These are phyloP conservation scores for Bubalus kerabau DNA, from an alignment of 2,113 vertebrate species.

Conservation along the genomic window DNA sequence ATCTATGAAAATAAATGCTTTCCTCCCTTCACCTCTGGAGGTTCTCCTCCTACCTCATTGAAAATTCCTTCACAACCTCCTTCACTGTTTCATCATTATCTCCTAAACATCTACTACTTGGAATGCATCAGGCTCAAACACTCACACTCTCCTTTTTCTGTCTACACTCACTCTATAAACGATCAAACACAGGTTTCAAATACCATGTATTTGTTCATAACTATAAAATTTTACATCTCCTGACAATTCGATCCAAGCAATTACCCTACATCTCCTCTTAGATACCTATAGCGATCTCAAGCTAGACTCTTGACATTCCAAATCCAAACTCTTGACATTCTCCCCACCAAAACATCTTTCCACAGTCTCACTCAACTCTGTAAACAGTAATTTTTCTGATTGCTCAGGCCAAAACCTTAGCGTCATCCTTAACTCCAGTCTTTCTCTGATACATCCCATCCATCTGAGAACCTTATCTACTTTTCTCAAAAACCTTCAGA, in stretches of 20 bases:
- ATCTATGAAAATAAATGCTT: not conserved
- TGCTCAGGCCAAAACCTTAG: not conserved
- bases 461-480: not conserved
- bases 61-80: not conserved
- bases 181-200: not conserved
- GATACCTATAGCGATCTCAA: not conserved
- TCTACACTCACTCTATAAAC: not conserved
- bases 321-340: not conserved
- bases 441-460: not conserved
- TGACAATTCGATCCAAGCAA: not conserved
- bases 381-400: not conserved
- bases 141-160: not conserved
- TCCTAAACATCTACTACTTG: not conserved
- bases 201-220: not conserved
- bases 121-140: not conserved
- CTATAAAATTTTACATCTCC: not conserved
- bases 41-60: not conserved
- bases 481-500: not conserved
- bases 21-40: not conserved
- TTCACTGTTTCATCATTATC: not conserved
- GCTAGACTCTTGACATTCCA: not conserved
- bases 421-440: not conserved
- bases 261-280: not conserved
- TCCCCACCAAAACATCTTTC: not conserved
- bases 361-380: not conserved